phyloP scores from a whole-genome alignment of 2,888 invertebrate species.

The Taenaris catops region DNA sequence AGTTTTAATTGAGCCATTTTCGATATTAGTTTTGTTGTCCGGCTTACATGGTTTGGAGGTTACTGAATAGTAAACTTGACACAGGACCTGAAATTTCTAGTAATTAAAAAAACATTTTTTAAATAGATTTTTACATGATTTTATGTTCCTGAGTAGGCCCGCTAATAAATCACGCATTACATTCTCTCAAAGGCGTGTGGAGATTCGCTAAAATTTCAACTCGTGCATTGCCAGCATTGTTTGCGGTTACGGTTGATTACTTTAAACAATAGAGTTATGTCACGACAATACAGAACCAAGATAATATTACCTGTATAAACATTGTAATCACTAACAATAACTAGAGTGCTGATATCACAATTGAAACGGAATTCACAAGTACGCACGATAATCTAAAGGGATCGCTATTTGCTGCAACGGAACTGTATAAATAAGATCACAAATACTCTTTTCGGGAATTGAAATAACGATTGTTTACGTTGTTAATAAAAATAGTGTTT shows the following conservation, averaged over 20 bases:
- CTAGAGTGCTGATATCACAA: conserved; percentile 10
- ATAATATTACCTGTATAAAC: conserved; percentile 24
- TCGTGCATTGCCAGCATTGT: conserved; percentile 13
- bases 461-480: conserved; percentile 9
- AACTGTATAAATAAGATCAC: neutral
- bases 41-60: too few species aligned
- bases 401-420: neutral
- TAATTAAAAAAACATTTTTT: too few species aligned
- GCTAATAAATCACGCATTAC: conserved; percentile 15
- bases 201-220: conserved; percentile 14
- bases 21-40: too few species aligned
- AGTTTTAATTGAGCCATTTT: too few species aligned
- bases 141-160: too few species aligned
- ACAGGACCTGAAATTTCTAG: too few species aligned
- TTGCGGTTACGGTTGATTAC: conserved; percentile 18
- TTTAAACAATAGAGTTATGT: conserved; percentile 25
- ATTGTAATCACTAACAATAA: conserved; percentile 20
- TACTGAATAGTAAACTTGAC: too few species aligned
- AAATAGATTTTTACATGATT: too few species aligned
- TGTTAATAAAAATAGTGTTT: conserved; percentile 18
- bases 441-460: too few species aligned
- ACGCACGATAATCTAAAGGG: conserved; percentile 1
- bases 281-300: conserved; percentile 18
- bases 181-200: conserved; percentile 8
- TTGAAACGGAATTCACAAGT: conserved; percentile 1